Conservation (phyloP, 2,888 invertebrate genomes). For the Ophion slaviceki region DNA sequence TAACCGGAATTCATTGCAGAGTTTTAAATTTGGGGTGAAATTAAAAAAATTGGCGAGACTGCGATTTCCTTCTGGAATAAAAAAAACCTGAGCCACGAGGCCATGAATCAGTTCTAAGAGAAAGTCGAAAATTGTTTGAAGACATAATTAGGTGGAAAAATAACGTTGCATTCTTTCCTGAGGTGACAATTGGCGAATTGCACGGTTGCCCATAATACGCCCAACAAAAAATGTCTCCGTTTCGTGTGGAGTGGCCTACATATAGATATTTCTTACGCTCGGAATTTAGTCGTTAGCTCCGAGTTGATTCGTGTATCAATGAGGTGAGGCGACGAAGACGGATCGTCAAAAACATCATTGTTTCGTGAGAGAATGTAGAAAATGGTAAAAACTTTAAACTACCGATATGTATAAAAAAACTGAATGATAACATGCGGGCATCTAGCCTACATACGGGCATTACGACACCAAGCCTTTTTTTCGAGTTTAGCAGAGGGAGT, state of each 20-base stretch:
- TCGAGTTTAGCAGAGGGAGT: not conserved
- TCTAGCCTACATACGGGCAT: not conserved
- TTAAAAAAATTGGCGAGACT: too few species aligned
- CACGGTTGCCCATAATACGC: not conserved
- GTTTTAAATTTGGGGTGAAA: too few species aligned
- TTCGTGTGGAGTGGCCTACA: not conserved
- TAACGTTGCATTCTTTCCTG: too few species aligned
- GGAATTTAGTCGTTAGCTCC: not conserved
- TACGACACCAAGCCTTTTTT: not conserved
- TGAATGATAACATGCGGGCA: constrained; percentile 6
- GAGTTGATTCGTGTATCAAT: not conserved
- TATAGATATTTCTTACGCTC: not conserved
- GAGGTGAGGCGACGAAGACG: not conserved
- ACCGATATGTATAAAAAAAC: not conserved
- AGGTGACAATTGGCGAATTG: too few species aligned
- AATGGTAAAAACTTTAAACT: not conserved
- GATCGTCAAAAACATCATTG: not conserved
- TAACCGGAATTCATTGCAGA: not conserved
- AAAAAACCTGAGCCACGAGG: too few species aligned
- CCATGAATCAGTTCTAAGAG: too few species aligned
- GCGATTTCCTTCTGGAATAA: too few species aligned
- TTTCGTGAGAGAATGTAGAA: not conserved
- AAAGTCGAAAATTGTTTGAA: not conserved
- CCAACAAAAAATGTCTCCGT: not conserved
- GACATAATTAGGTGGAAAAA: not conserved